phyloP scores from a whole-genome alignment of 1,140 invertebrate genomes.

The Whitmania pigra region DNA sequence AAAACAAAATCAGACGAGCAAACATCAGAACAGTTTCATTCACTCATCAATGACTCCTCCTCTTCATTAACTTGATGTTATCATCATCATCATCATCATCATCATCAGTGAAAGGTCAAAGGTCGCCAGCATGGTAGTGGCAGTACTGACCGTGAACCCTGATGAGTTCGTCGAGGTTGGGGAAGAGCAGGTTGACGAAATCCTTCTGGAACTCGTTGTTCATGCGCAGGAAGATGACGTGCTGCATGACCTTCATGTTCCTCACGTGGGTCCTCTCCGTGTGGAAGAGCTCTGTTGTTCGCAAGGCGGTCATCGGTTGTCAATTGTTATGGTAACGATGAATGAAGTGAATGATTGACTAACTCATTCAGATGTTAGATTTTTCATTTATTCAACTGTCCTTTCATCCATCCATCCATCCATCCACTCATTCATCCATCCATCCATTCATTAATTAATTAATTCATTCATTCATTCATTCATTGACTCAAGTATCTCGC shows the following conservation, averaged over 20 bases:
- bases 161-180: constrained; percentile 71
- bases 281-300: constrained; percentile 73
- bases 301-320: no score
- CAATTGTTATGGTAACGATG: no score
- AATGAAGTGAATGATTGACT: no score
- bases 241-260: constrained; percentile 78
- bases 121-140: no score
- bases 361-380: no score
- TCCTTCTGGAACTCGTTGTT: constrained; percentile 55
- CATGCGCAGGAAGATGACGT: constrained; percentile 75
- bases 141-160: constrained; percentile 37
- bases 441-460: no score
- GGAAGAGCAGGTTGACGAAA: constrained; percentile 72
- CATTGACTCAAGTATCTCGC: neutral
- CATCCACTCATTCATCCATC: neutral
- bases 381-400: neutral
- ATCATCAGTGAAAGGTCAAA: no score
- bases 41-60: no score
- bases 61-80: no score
- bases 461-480: neutral
- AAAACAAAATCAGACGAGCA: neutral
- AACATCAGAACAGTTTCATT: neutral
- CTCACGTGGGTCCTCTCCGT: constrained; percentile 89
- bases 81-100: neutral
- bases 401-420: neutral